phyloP scores from a whole-genome alignment of 2,888 invertebrate species.

The Meta bourneti region DNA sequence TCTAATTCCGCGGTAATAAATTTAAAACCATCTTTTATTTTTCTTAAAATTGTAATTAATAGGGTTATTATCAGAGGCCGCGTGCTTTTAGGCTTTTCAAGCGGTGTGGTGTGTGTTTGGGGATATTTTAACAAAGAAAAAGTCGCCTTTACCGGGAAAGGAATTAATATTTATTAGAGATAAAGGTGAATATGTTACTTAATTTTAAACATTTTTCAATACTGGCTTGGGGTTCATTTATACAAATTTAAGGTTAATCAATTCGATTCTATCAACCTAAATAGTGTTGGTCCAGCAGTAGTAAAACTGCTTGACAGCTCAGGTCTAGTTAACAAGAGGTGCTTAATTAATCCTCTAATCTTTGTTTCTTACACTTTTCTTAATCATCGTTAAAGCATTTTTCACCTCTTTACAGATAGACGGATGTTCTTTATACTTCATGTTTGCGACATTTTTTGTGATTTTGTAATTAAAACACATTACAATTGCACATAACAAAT shows the following conservation, averaged over 20 bases:
- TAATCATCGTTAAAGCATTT: too few relatives aligned
- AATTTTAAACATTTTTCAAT: slow-evolving; percentile 5
- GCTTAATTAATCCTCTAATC: too few relatives aligned
- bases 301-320: background rate
- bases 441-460: too few relatives aligned
- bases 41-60: slow-evolving; percentile 65
- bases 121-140: slow-evolving; percentile 65
- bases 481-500: too few relatives aligned
- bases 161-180: slow-evolving; percentile 68
- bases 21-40: slow-evolving; percentile 73
- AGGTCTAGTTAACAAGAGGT: too few relatives aligned
- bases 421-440: too few relatives aligned
- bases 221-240: background rate
- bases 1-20: slow-evolving; percentile 71
- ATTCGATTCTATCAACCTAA: background rate
- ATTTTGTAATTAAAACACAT: too few relatives aligned
- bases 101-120: slow-evolving; percentile 55
- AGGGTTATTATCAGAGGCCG: slow-evolving; percentile 57
- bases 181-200: background rate
- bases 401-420: too few relatives aligned
- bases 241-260: slow-evolving; percentile 11
- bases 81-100: slow-evolving; percentile 34
- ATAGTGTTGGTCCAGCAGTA: background rate
- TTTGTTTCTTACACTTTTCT: too few relatives aligned
- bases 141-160: slow-evolving; percentile 21